Conservation (phyloP, 2,797 vertebrate genomes). For the Tinamus major region DNA sequence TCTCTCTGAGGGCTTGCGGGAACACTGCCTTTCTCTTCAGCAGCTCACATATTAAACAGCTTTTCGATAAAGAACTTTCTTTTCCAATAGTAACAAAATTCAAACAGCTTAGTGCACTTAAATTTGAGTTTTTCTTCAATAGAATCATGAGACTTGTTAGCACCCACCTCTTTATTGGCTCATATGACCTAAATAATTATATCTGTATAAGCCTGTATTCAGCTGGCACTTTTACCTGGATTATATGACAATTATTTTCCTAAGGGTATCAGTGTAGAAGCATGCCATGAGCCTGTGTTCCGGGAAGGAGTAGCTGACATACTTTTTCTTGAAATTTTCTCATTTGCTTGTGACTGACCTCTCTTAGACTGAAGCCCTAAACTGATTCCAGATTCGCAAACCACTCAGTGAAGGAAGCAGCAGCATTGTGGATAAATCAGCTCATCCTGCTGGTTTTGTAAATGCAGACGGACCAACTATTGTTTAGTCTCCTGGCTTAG, state of each 20-base stretch:
- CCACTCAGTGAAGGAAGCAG: accelerated
- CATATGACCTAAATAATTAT: neutral
- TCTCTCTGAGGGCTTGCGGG: neutral
- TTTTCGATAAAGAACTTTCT: neutral
- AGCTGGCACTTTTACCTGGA: neutral
- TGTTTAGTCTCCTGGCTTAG: neutral
- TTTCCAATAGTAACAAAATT: neutral
- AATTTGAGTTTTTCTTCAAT: neutral
- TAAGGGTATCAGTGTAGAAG: accelerated
- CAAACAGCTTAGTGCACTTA: neutral
- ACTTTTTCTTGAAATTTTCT: neutral
- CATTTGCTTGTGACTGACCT: neutral
- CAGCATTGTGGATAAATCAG: neutral
- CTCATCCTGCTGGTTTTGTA: neutral
- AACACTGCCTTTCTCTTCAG: neutral
- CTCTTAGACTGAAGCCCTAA: neutral
- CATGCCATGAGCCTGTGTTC: accelerated
- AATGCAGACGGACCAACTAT: neutral
- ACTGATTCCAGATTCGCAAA: neutral
- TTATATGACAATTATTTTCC: neutral
- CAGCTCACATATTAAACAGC: neutral
- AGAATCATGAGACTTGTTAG: neutral
- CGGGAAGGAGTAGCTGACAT: neutral
- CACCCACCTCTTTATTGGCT: neutral
- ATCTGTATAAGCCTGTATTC: neutral